Conservation (phyloP, 2,888 invertebrate species). For the Apomyelois bistriatella region DNA sequence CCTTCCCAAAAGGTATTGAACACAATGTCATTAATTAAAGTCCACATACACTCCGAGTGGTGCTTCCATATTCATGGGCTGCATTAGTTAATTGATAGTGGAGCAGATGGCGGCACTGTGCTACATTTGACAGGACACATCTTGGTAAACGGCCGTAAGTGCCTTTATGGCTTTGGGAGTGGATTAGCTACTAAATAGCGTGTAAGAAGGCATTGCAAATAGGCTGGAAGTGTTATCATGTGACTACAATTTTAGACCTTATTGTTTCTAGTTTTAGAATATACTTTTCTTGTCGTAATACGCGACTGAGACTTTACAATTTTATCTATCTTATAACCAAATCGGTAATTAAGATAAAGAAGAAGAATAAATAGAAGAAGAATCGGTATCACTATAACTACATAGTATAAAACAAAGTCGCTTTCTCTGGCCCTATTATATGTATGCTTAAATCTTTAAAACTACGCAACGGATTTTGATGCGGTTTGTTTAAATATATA, state of each 20-base stretch:
- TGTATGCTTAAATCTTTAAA: too few species aligned
- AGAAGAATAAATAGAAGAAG: too few species aligned
- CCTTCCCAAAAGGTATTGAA: constrained; percentile 17
- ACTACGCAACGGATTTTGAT: too few species aligned
- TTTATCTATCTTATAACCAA: too few species aligned
- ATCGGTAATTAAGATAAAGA: too few species aligned
- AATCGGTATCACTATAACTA: too few species aligned
- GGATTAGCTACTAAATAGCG: background rate
- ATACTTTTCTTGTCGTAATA: background rate
- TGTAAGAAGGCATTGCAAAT: background rate
- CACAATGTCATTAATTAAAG: constrained; percentile 24
- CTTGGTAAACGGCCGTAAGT: background rate
- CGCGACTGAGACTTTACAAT: too few species aligned
- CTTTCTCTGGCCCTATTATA: too few species aligned
- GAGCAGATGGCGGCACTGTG: constrained; percentile 11
- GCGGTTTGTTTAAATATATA: too few species aligned
- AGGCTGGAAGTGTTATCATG: background rate
- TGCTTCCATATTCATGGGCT: constrained; percentile 58
- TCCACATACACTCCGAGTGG: constrained; percentile 32
- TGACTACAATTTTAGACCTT: too few species aligned
- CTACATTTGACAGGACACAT: constrained; percentile 4
- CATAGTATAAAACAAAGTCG: too few species aligned
- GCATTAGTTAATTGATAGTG: constrained; percentile 57
- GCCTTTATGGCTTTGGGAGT: background rate
- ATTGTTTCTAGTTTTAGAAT: background rate